These are phyloP conservation scores for Pituophis catenifer DNA, from an alignment of 2,113 vertebrate species.

Conservation along the genomic window DNA sequence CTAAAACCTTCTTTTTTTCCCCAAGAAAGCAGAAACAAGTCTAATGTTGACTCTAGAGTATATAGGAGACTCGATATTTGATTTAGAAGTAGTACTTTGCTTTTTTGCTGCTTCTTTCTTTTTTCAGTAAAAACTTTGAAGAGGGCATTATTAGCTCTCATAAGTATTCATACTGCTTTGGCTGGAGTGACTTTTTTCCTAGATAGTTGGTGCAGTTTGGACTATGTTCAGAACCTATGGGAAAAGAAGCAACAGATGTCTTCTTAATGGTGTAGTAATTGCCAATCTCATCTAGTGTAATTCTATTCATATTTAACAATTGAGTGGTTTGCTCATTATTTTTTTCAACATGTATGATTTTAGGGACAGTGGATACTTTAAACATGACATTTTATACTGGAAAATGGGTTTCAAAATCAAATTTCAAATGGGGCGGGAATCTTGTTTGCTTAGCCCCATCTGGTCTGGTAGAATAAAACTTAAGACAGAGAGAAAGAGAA, in stretches of 20 bases:
- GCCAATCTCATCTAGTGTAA: not conserved
- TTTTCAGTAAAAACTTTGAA: not conserved
- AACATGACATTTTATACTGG: not conserved
- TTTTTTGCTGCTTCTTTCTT: not conserved
- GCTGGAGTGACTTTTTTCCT: not conserved
- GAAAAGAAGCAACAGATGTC: not conserved
- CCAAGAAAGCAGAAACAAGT: no score
- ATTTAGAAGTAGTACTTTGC: not conserved
- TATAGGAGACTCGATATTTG: not conserved
- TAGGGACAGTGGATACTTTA: not conserved
- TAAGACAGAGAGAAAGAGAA: not conserved
- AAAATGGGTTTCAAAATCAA: not conserved
- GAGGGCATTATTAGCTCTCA: not conserved
- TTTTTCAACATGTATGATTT: not conserved
- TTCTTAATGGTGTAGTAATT: not conserved
- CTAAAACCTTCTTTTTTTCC: not conserved
- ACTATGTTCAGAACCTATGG: not conserved
- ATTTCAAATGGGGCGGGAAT: not conserved
- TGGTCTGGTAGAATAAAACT: fast-evolving
- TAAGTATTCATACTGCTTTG: not conserved
- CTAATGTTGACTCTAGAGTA: not conserved
- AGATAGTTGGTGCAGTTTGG: not conserved
- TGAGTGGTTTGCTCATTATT: not conserved
- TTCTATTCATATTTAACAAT: not conserved
- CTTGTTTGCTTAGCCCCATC: not conserved